Conservation (phyloP, 2,113 vertebrate species). For the Phalacrocorax pelagicus region DNA sequence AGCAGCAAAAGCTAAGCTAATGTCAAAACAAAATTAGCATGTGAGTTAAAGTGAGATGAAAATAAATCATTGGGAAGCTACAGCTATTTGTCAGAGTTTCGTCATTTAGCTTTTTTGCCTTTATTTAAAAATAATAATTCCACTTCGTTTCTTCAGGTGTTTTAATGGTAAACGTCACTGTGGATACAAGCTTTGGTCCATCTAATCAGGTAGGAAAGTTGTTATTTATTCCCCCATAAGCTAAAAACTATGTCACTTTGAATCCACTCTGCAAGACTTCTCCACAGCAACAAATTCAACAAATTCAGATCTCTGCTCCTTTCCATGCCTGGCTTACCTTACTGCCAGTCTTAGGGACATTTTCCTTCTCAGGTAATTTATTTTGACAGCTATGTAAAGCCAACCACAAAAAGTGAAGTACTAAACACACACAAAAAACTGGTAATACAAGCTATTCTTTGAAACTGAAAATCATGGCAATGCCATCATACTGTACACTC, state of each 20-base stretch:
- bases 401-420: not conserved
- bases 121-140: not conserved
- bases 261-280: not conserved
- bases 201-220: not conserved
- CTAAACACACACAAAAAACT: not conserved
- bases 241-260: not conserved
- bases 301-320: not conserved
- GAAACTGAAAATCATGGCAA: not conserved
- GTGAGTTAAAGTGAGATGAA: slow-evolving; percentile 54
- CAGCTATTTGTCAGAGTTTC: not conserved
- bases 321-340: not conserved
- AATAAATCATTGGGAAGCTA: slow-evolving; percentile 1
- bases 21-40: slow-evolving; percentile 63
- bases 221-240: not conserved
- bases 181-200: not conserved
- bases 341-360: slow-evolving; percentile 1
- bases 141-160: not conserved
- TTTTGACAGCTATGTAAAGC: not conserved
- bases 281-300: slow-evolving; percentile 1
- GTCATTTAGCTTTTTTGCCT: not conserved
- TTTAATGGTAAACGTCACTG: not conserved
- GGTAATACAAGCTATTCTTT: not conserved
- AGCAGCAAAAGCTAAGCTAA: slow-evolving; percentile 57
- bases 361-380: not conserved
- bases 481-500: not conserved